Base-by-base conservation (phyloP, 1,140 invertebrate species). In the Parapsyche elsis region DNA sequence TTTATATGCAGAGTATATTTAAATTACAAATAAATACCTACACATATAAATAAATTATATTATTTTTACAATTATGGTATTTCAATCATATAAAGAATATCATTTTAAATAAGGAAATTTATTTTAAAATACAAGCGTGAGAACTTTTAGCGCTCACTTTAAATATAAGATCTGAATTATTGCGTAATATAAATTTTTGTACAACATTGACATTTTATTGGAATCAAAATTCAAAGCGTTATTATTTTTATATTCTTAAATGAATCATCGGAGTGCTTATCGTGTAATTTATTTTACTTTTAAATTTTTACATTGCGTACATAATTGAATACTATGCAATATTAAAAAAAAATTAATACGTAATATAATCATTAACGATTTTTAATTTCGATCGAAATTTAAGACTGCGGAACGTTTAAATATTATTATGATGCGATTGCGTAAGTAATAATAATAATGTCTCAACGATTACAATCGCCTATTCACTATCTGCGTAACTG, bases 121-220 rank as follows among this genome's bases (percentile, higher is more conserved):
- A 61, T 19, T 19, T 19, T 61, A 61, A 26, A 67, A 67, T 23
- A 67, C 21, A 30, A 24, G 24, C 64, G 64, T 67, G 64, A n/a
- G 64, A 67, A 67, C 21, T 30, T 14, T 46, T 12, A 12, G 49
- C 24, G 24, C 24, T 67, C 21, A 23, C 64, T 67, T 67, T 67
- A 10, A 67, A 67, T 23, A 23, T 30, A 30, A 67, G 64, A 19
- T 23, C 64, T 30, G 26, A 67, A 67, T 67, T 67, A 67, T 67
- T 67, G 64, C 19, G 24, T 67, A 67, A 67, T 67, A 30, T 67
- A 67, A 67, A 67, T 67, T 26, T 67, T 67, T 67, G 23, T 67
- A 67, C 26, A 26, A 14, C 49, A 53, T 38, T 38, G 7, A 38
- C 30, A 38, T 7, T 4, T 7, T n/a, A n/a, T n/a, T n/a, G n/a